Evolutionary conservation across 2,113 vertebrate species (phyloP), one percentile per base, ranked within the genome.

Genomic region (Percopsis transmontana): DNA sequence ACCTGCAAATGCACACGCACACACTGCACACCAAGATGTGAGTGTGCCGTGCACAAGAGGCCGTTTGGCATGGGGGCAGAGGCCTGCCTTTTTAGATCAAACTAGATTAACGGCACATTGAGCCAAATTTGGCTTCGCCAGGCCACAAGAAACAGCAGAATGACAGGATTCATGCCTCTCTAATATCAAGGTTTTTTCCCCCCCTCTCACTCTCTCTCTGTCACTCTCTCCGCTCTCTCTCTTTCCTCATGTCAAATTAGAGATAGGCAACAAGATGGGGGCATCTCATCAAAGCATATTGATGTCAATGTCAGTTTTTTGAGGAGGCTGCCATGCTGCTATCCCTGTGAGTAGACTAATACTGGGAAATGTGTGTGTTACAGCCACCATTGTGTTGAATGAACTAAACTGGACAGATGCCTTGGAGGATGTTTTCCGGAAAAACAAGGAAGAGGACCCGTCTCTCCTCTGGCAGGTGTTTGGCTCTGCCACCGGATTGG

Each of bases 341-440:
- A 42, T 58, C 56, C 1, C 9, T 42, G 56, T 60, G 40, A 44
- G 9, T 4, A 23, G 2, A 1, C 58, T 60, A 47, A 60, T 60
- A 14, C 13, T 15, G 21, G 12, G 5, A 45, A 5, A 0, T 65
- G 18, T 59, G 19, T 61, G 11, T 70, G 10, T 68, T 78, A 8
- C 84, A 90, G 97, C 97, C 51, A 96, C 95, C 0, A 97, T 98
- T n/a, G 94, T 99, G 80, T 77, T 99, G 58, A 99, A 99, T 74
- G 97, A 99, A 66, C 91, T 99, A 13, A 97, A 96, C 77, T 99
- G 97, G 97, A 99, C 97, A 0, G 93, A 93, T 12, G 95, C 92
- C 0, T 78, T 99, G 86, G 95, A 98, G 63, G 93, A 95, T 0
- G 90, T 95, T 15, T 99, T 99, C 89, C 95, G 93, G 77, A 81